Evolutionary conservation across 2,113 vertebrate species (phyloP), one percentile per base, ranked within the genome.

Genomic region (Craseonycteris thonglongyai): DNA sequence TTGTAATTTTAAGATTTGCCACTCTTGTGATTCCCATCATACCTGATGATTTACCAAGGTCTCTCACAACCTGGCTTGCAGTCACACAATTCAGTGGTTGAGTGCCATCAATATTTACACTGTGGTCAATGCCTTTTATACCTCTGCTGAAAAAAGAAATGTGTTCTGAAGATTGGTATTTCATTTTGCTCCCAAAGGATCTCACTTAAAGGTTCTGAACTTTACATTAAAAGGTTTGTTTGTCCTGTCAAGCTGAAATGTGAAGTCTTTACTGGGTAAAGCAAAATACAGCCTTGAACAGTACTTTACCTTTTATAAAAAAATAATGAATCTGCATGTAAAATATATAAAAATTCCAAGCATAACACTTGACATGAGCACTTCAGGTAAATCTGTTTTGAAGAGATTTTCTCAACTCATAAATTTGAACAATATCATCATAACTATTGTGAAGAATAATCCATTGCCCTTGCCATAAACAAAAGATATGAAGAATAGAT

Each of bases 221-320:
- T 95, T 96, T 93, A 92, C 42, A 76, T 76, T 88, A 76, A 92
- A 92, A 92, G 11, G 3, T 79, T 93, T 96, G 78, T 68, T 94
- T 93, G 30, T 78, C 69, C 88, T 95, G 21, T 63, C 8, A 61
- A 38, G 1, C 26, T 54, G 26, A 91, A 86, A 88, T 87, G 69
- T 88, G 40, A 92, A 42, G 76, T 56, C 30, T 35, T 93, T 87
- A 75, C 40, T 84, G 26, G 22, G 21, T 66, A 58, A 79, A 89
- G 30, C 18, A 72, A 28, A 91, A 30, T 6, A 58, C 18, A 95
- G 11, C 33, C 24, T 24, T 90, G 26, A 76, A 85, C 0, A 68
- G 11, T 49, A 75, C 14, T 58, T 92, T 81, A 10, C 6, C 26
- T 91, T 85, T 86, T 22, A 51, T 72, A 91, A 56, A 51, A 51